Evolutionary conservation across 2,113 vertebrate genomes (phyloP).

Genomic region (Australoheros scitulus): DNA sequence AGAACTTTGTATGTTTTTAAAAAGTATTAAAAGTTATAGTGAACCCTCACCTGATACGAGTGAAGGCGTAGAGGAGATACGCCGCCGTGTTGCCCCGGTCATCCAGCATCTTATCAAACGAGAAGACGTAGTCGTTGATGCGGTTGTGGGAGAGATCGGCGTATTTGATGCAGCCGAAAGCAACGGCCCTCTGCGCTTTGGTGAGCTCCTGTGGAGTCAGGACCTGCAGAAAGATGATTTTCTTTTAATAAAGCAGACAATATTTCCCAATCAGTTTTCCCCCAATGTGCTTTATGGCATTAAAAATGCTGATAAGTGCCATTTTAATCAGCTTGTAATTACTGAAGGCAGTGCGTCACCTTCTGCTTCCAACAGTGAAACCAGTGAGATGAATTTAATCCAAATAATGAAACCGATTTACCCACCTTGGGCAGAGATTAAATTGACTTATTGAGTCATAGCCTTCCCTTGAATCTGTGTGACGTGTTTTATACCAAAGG

Average conservation of each 20-base stretch:
- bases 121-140: constrained; percentile 96
- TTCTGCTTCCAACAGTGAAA: constrained; percentile 7
- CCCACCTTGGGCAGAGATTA: constrained; percentile 36
- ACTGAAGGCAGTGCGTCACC: constrained; percentile 14
- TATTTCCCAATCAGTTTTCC: not conserved
- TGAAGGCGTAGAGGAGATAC: constrained; percentile 95
- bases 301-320: constrained; percentile 23
- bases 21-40: not conserved
- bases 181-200: constrained; percentile 88
- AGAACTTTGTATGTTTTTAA: not conserved
- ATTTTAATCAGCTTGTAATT: constrained; percentile 34
- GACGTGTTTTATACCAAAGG: not conserved
- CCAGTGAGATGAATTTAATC: constrained; percentile 31
- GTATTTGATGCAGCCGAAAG: constrained; percentile 96
- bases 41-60: constrained; percentile 88
- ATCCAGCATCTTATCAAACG: constrained; percentile 99
- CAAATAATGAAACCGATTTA: constrained; percentile 42
- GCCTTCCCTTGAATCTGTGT: not conserved
- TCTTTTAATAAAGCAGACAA: not conserved
- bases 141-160: constrained; percentile 98
- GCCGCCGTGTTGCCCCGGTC: constrained; percentile 97
- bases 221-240: constrained; percentile 63
- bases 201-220: constrained; percentile 87
- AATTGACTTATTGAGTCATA: constrained; percentile 35
- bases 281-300: not conserved